Conservation (phyloP, 2,113 vertebrate genomes). For the Alces alces region DNA sequence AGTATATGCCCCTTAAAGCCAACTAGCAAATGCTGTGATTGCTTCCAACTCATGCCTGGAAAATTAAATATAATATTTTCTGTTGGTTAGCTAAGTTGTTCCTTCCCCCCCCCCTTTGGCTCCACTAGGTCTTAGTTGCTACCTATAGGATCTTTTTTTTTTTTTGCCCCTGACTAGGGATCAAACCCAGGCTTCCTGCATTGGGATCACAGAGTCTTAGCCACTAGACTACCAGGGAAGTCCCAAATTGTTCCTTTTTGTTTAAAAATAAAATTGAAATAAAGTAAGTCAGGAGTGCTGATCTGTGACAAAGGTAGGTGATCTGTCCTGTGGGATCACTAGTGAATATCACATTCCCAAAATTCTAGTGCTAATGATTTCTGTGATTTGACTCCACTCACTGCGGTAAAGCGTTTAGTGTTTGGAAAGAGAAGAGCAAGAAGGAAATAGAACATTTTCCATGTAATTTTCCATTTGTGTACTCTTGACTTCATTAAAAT, state of each 20-base stretch:
- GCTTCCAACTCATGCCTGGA: neutral
- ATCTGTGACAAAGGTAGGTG: neutral
- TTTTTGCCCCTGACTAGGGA: fast-evolving
- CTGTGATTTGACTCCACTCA: neutral
- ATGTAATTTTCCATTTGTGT: slow-evolving; percentile 75
- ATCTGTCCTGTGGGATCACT: neutral
- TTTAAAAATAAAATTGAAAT: neutral
- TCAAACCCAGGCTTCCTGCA: neutral
- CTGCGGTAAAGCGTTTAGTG: neutral
- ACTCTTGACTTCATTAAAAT: slow-evolving; percentile 81
- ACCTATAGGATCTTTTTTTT: neutral
- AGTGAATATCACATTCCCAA: neutral
- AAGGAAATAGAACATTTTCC: slow-evolving; percentile 56
- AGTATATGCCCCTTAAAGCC: neutral
- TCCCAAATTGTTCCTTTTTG: neutral
- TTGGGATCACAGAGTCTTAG: neutral
- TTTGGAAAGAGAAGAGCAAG: neutral
- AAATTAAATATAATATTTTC: neutral
- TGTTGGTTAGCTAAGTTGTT: neutral
- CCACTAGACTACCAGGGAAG: neutral
- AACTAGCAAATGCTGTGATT: slow-evolving; percentile 8
- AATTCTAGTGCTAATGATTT: neutral
- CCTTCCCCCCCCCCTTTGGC: fast-evolving
- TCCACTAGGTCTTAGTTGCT: neutral
- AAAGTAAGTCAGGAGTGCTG: neutral